Conservation (phyloP, 2,888 invertebrate species). For the Yponomeuta malinellus region DNA sequence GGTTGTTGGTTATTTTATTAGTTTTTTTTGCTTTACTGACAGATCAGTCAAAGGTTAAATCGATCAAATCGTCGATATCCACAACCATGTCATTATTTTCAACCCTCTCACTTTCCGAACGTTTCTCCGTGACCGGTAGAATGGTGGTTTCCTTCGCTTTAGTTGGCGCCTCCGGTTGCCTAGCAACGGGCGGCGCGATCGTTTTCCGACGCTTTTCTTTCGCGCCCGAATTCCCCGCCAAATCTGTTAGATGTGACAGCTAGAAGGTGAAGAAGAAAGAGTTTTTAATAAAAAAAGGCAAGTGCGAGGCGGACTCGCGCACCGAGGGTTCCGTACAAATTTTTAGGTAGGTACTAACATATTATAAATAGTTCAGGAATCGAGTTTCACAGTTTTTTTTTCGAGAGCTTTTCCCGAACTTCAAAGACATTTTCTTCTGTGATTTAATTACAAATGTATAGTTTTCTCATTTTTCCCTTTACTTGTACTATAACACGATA, state of each 20-base stretch:
- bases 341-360: too few relatives aligned
- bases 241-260: slow-evolving; percentile 6
- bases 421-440: too few relatives aligned
- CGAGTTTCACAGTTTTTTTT: too few relatives aligned
- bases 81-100: slow-evolving; percentile 26
- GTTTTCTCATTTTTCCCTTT: too few relatives aligned
- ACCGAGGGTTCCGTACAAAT: too few relatives aligned
- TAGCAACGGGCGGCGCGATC: slow-evolving; percentile 21
- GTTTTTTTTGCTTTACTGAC: background rate
- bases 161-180: slow-evolving; percentile 23
- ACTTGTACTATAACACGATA: too few relatives aligned
- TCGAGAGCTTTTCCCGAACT: too few relatives aligned
- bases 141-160: slow-evolving; percentile 14
- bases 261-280: slow-evolving; percentile 18
- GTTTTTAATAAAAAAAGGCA: background rate
- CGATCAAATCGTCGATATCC: slow-evolving; percentile 39
- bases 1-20: too few relatives aligned
- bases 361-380: too few relatives aligned
- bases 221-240: slow-evolving; percentile 18
- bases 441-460: too few relatives aligned
- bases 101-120: slow-evolving; percentile 17
- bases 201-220: slow-evolving; percentile 47
- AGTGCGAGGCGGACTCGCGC: too few relatives aligned
- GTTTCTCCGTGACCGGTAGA: slow-evolving; percentile 17
- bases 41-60: slow-evolving; percentile 48